These are phyloP conservation scores for Hippopotamyrus pictus DNA, from an alignment of 2,797 vertebrate genomes.

Conservation along the genomic window DNA sequence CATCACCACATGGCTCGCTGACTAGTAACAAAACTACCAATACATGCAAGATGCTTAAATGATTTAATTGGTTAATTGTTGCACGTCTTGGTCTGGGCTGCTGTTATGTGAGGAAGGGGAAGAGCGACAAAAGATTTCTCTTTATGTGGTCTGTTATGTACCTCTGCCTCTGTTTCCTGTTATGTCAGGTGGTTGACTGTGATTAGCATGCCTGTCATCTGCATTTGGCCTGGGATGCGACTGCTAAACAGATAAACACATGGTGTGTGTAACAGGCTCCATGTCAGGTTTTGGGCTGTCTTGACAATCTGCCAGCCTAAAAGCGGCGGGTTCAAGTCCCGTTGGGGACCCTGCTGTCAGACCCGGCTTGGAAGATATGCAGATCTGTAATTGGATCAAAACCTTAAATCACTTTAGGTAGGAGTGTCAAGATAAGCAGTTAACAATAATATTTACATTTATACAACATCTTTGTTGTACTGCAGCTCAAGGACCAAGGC, in stretches of 20 bases:
- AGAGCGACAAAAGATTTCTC: neutral
- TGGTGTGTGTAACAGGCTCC: neutral
- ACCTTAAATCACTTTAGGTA: neutral
- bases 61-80: neutral
- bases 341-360: neutral
- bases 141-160: neutral
- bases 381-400: neutral
- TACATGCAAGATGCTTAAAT: neutral
- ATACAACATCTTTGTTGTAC: neutral
- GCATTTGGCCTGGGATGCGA: neutral
- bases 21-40: neutral
- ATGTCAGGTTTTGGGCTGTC: neutral
- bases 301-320: neutral
- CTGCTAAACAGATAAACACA: neutral
- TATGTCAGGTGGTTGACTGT: neutral
- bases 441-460: neutral
- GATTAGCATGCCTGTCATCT: neutral
- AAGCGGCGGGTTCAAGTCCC: constrained; percentile 34
- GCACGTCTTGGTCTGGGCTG: neutral
- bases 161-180: neutral
- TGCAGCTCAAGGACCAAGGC: neutral
- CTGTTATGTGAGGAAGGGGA: neutral
- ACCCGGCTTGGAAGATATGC: neutral
- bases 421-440: neutral
- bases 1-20: neutral